Base-by-base conservation (phyloP, 2,797 vertebrate species). In the Clarias pachynema region DNA sequence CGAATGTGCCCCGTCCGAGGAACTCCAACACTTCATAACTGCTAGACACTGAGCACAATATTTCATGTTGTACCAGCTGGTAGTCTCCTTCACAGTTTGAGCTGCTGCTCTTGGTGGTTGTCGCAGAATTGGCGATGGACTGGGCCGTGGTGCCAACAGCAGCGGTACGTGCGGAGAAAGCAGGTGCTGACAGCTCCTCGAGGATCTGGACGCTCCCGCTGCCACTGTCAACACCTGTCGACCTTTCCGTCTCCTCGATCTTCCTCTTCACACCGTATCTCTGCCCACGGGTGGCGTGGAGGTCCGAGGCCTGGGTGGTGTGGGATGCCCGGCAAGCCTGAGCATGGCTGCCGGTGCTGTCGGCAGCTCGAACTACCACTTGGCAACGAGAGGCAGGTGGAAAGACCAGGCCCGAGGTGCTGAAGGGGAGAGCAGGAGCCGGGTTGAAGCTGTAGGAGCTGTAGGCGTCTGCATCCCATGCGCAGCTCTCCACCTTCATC, bases 151-250 rank as follows among this genome's bases (percentile, higher is more conserved):
- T 95, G 91, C 97, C 89, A 90, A 97, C 37, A 86, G 96, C 37
- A 85, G 96, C 93, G 37, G 97, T 95, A 87, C 95, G 97, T 88
- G 92, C 96, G 69, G 98, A 98, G 90, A 97, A 59, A 95, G 97
- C 96, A 87, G 97, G 97, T 90, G 93, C 97, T 0, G 98, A 98
- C 73, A 99, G 97, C 94, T 99, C 98, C 90, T 99, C 98, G 0
- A 99, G 94, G 91, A 99, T 99, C 93, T 99, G 98, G 87, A 99
- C 98, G 49, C 98, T 99, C 91, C 97, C 97, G 29, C 97, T 98
- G 0, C 94, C 94, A 0, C 95, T 95, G 15, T 93, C 92, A 81
- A 97, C 97, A 24, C 93, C 92, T 18, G 93, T 94, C 0, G 88
- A 83, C 91, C 95, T 94, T 90, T 97, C 96, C 0, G 95, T 92